Evolutionary conservation across 1,140 invertebrate genomes (phyloP).

Genomic region (Pantala flavescens): DNA sequence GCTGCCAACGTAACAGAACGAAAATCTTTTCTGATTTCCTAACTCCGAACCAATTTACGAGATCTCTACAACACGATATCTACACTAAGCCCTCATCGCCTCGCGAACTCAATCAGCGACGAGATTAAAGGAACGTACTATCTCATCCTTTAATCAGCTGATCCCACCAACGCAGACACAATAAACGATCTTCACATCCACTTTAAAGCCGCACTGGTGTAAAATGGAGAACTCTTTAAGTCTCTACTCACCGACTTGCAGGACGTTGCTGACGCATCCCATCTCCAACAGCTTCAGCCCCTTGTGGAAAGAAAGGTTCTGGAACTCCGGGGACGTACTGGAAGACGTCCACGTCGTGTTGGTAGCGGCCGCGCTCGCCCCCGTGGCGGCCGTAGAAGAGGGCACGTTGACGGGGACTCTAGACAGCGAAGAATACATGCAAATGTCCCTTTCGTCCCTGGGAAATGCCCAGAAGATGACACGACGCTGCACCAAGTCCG

Average conservation of each 20-base stretch:
- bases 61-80: no score
- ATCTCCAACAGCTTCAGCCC: slow-evolving; percentile 69
- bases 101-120: no score
- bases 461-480: slow-evolving; percentile 85
- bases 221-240: no score
- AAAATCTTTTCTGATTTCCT: no score
- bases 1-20: no score
- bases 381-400: slow-evolving; percentile 16
- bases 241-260: slow-evolving; percentile 75
- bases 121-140: no score
- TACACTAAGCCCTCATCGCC: no score
- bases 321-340: slow-evolving; percentile 43
- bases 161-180: no score
- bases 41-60: no score
- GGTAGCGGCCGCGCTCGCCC: neutral
- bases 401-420: slow-evolving; percentile 32
- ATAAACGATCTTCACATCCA: no score
- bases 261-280: slow-evolving; percentile 66
- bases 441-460: slow-evolving; percentile 73
- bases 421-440: slow-evolving; percentile 77
- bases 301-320: slow-evolving; percentile 73
- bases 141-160: no score
- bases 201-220: no score
- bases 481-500: slow-evolving; percentile 73
- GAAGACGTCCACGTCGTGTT: slow-evolving; percentile 15